Conservation (phyloP, 37 sponge, comb jelly and placozoan genomes). For the Halichondria panicea region DNA sequence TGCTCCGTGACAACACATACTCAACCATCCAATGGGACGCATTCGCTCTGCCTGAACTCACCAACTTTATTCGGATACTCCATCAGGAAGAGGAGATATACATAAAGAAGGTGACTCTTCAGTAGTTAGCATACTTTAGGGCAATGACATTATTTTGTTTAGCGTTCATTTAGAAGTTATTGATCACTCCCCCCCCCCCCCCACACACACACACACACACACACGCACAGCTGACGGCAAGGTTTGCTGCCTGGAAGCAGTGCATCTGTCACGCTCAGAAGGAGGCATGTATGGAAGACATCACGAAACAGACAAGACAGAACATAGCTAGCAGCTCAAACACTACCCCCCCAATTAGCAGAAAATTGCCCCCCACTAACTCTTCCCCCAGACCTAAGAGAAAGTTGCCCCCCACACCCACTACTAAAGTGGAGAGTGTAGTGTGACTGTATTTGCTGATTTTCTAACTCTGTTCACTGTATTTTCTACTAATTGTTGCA, state of each 20-base stretch:
- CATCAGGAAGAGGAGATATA: constrained; percentile 65
- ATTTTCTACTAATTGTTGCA: too few relatives aligned
- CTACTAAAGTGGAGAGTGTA: not conserved
- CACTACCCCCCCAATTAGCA: not conserved
- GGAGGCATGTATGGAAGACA: constrained; percentile 35
- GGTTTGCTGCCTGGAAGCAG: constrained; percentile 24
- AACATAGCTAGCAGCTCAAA: not conserved
- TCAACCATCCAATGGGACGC: constrained; percentile 78
- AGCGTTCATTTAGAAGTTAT: too few relatives aligned
- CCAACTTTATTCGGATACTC: constrained; percentile 63
- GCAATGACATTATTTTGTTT: too few relatives aligned
- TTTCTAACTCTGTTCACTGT: too few relatives aligned
- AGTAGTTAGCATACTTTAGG: too few relatives aligned
- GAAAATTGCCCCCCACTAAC: too few relatives aligned
- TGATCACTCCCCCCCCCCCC: too few relatives aligned
- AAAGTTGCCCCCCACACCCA: not conserved
- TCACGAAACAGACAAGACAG: constrained; percentile 11
- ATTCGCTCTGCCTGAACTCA: constrained; percentile 66
- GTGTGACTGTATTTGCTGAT: too few relatives aligned
- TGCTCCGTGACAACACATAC: constrained; percentile 65
- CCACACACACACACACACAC: too few relatives aligned
- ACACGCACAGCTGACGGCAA: constrained; percentile 24
- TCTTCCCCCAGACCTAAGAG: not conserved
- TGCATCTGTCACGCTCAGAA: constrained; percentile 19
- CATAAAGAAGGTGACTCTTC: constrained; percentile 53